A percentile compares a stretch with the other conserved stretches of the same genome.
These are phyloP conservation scores for Mamestra brassicae DNA, from an alignment of 2,888 invertebrate genomes.

Conservation along the genomic window DNA sequence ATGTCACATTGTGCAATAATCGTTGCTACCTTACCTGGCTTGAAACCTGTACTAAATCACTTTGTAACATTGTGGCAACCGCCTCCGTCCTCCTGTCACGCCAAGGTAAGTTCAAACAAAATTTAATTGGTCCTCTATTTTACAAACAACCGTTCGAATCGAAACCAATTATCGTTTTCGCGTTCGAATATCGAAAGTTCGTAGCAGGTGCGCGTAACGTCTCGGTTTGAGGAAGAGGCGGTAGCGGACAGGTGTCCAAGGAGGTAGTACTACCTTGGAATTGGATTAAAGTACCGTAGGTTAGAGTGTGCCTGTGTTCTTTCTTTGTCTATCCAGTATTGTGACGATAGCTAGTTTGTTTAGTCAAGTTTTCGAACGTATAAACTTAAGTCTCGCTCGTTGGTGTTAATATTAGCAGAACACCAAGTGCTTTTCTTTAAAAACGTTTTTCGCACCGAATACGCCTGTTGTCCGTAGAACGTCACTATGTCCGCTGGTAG, in stretches of 20 bases:
- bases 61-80: constrained; percentile 44
- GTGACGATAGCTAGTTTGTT: background rate
- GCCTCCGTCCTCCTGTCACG: constrained; percentile 47
- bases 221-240: constrained; percentile 60
- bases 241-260: constrained; percentile 60
- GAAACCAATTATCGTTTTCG: constrained; percentile 89
- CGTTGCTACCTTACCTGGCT: background rate
- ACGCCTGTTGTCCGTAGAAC: background rate
- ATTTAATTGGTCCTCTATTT: constrained; percentile 86
- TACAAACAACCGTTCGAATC: constrained; percentile 85
- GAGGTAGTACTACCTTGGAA: constrained; percentile 1
- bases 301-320: background rate
- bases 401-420: background rate
- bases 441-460: too few species aligned
- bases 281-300: background rate
- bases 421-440: background rate
- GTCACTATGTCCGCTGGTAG: too few species aligned
- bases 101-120: constrained; percentile 78
- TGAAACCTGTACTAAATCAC: constrained; percentile 30
- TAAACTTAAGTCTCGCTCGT: background rate
- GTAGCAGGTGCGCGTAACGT: constrained; percentile 86
- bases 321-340: background rate
- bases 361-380: too few species aligned
- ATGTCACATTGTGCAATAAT: too few species aligned
- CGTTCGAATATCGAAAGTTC: constrained; percentile 87